phyloP scores from a whole-genome alignment of 1,140 invertebrate genomes.

The Scaptomyza graminum region DNA sequence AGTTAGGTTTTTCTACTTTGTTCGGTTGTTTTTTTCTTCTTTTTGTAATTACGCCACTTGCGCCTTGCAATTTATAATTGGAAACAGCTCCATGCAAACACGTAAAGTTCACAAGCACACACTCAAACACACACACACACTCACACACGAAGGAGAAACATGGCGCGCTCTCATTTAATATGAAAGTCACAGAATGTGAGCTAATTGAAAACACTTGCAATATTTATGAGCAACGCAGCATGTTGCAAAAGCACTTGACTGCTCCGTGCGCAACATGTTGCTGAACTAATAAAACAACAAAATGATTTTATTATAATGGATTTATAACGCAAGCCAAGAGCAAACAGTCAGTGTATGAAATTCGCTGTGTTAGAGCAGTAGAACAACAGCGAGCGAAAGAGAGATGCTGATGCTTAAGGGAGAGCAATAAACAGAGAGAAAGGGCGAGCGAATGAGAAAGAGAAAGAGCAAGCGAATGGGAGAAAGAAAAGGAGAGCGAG shows the following conservation, averaged over 20 bases:
- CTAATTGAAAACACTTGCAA: conserved; percentile 83
- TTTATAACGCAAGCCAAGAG: conserved; percentile 80
- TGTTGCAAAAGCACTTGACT: conserved; percentile 80
- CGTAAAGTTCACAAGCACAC: neutral
- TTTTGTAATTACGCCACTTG: conserved; percentile 71
- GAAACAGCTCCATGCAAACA: conserved; percentile 52
- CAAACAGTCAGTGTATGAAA: conserved; percentile 59
- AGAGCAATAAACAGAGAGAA: conserved; percentile 13
- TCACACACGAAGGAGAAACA: conserved; percentile 1
- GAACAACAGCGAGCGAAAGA: conserved; percentile 2
- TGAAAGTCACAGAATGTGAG: conserved; percentile 82
- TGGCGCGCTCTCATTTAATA: conserved; percentile 75
- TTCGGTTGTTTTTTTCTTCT: conserved; percentile 22
- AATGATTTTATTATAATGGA: conserved; percentile 83
- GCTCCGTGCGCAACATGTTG: conserved; percentile 70
- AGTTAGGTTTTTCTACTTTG: conserved; percentile 27
- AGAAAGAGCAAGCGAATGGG: conserved; percentile 13
- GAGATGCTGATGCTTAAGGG: neutral
- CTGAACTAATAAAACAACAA: conserved; percentile 81
- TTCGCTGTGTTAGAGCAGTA: conserved; percentile 2
- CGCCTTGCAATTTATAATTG: conserved; percentile 75
- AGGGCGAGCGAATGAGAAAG: conserved; percentile 14
- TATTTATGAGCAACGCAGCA: conserved; percentile 78
- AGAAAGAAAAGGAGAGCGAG: conserved; percentile 9
- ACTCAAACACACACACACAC: neutral